Percentiles rank a stretch among this genome's conserved stretches.
phyloP scores from a whole-genome alignment of 2,797 vertebrate genomes.

The Pangasius sanitwongsei region DNA sequence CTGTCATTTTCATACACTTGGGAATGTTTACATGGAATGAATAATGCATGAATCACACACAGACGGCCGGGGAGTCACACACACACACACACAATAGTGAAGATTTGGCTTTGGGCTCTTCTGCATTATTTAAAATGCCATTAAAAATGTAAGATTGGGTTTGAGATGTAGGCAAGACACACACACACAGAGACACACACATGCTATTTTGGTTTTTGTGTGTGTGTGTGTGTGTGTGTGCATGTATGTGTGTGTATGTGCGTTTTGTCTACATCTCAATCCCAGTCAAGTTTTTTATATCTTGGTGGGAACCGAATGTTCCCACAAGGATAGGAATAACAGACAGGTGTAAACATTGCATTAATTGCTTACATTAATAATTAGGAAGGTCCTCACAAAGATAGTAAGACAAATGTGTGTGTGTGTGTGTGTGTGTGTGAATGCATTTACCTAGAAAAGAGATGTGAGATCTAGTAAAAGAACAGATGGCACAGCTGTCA shows the following conservation, averaged over 20 bases:
- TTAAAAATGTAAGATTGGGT: constrained; percentile 80
- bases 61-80: not conserved
- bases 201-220: not conserved
- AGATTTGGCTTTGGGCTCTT: constrained; percentile 58
- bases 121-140: constrained; percentile 76
- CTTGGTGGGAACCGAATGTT: not conserved
- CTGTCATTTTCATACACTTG: constrained; percentile 27
- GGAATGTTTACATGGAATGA: constrained; percentile 28
- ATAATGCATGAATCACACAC: constrained; percentile 20
- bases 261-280: no score
- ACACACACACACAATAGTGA: constrained; percentile 37
- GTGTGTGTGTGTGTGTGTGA: constrained; percentile 4
- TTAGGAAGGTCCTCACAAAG: not conserved
- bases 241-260: not conserved
- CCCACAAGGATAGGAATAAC: not conserved
- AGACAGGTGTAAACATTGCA: not conserved
- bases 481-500: constrained; percentile 35
- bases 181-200: not conserved
- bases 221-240: constrained; percentile 2
- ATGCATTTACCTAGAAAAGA: constrained; percentile 27
- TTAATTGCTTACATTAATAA: no score
- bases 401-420: not conserved
- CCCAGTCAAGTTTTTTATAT: not conserved
- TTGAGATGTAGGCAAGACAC: constrained; percentile 67
- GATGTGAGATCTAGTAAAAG: constrained; percentile 25